phyloP scores from a whole-genome alignment of 2,113 vertebrate genomes.

The Gopherus evgoodei region DNA sequence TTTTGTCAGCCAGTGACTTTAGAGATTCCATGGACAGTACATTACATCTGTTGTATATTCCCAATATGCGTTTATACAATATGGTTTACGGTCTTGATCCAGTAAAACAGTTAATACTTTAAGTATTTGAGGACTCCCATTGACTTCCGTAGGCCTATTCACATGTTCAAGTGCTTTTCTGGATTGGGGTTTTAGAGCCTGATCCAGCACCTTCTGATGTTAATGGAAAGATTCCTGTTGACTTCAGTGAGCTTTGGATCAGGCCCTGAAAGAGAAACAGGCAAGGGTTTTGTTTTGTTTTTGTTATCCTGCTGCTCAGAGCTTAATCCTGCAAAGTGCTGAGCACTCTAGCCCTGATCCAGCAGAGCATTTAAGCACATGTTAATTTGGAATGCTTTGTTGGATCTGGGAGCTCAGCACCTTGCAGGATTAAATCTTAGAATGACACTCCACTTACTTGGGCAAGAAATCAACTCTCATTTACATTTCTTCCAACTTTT shows the following conservation, averaged over 20 bases:
- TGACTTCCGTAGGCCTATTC: background rate
- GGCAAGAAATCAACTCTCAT: background rate
- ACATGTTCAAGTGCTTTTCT: background rate
- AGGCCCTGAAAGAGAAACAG: background rate
- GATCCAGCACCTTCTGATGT: background rate
- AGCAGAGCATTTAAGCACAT: background rate
- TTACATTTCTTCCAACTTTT: background rate
- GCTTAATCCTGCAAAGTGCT: background rate
- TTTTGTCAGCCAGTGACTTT: background rate
- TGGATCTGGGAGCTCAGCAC: background rate
- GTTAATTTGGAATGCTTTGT: slow-evolving; percentile 8
- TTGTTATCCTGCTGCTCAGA: rapidly evolving
- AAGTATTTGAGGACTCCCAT: background rate
- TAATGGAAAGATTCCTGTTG: background rate
- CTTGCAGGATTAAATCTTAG: background rate
- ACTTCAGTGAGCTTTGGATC: background rate
- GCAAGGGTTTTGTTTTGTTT: background rate
- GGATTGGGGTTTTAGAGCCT: background rate
- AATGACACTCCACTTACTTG: background rate
- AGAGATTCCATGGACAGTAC: background rate
- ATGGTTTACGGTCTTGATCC: background rate
- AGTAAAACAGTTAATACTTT: background rate
- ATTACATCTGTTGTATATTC: background rate
- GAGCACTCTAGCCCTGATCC: background rate
- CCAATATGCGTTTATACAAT: background rate